These are phyloP conservation scores for Dreissena rostriformis DNA, from an alignment of 1,140 invertebrate species.

Conservation along the genomic window DNA sequence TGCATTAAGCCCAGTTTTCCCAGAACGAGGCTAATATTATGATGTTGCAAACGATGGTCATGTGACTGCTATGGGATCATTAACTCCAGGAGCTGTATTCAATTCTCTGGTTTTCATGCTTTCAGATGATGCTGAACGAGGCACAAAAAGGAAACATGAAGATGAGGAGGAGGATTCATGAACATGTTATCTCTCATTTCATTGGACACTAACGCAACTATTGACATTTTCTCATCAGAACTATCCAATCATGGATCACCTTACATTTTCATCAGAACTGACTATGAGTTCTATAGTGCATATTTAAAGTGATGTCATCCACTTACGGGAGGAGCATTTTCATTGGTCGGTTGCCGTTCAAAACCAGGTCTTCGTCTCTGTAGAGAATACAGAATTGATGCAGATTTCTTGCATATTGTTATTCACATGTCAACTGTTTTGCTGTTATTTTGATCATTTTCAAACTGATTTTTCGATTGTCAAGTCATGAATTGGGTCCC, in stretches of 20 bases:
- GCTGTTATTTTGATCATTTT: too few species aligned
- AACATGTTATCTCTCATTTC: conserved; percentile 39
- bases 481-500: too few species aligned
- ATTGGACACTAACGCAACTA: conserved; percentile 32
- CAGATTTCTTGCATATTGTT: too few species aligned
- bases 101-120: neutral
- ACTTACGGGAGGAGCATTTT: conserved; percentile 25
- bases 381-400: too few species aligned
- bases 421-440: too few species aligned
- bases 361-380: too few species aligned
- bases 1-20: too few species aligned
- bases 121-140: conserved; percentile 45
- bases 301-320: conserved; percentile 4
- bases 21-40: too few species aligned
- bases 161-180: conserved; percentile 59
- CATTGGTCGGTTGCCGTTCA: conserved; percentile 11
- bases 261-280: conserved; percentile 22
- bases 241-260: conserved; percentile 52
- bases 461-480: too few species aligned
- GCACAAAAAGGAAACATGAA: conserved; percentile 66
- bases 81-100: too few species aligned
- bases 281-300: conserved; percentile 22
- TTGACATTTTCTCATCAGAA: conserved; percentile 17
- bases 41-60: too few species aligned
- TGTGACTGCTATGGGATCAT: too few species aligned